phyloP scores from a whole-genome alignment of 1,140 invertebrate genomes.

The Drosophila lacertosa region DNA sequence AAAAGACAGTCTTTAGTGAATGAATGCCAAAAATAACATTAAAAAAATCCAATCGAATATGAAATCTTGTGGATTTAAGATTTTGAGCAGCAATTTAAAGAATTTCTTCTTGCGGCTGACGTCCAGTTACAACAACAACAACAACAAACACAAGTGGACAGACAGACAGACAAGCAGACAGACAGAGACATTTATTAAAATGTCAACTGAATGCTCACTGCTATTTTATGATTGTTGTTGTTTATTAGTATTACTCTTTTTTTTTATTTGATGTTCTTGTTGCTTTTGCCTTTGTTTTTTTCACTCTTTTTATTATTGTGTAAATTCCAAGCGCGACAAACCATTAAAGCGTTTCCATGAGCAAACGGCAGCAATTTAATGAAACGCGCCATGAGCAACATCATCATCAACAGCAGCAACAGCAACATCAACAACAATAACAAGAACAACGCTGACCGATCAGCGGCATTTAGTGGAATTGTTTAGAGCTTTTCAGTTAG shows the following conservation, averaged over 20 bases:
- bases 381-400: constrained; percentile 46
- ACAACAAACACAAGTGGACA: constrained; percentile 10
- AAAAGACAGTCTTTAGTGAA: too few species aligned
- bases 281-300: constrained; percentile 28
- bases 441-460: constrained; percentile 35
- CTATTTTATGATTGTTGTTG: constrained; percentile 42
- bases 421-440: constrained; percentile 26
- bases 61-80: constrained; percentile 20
- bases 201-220: constrained; percentile 75
- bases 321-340: constrained; percentile 78
- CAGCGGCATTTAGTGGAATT: constrained; percentile 34
- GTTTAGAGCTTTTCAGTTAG: constrained; percentile 41
- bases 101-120: constrained; percentile 27
- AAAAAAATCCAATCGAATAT: constrained; percentile 30
- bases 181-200: constrained; percentile 71
- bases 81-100: constrained; percentile 33
- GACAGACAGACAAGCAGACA: constrained; percentile 9
- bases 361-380: constrained; percentile 56
- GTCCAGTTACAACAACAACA: constrained; percentile 32
- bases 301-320: constrained; percentile 46
- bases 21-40: constrained; percentile 10
- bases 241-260: constrained; percentile 39
- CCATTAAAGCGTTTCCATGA: constrained; percentile 72
- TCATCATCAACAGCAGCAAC: constrained; percentile 23
- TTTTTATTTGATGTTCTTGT: constrained; percentile 4